Evolutionary conservation across 2,888 invertebrate species (phyloP), one percentile per base, ranked within the genome.

Genomic region (Leptothorax acervorum): DNA sequence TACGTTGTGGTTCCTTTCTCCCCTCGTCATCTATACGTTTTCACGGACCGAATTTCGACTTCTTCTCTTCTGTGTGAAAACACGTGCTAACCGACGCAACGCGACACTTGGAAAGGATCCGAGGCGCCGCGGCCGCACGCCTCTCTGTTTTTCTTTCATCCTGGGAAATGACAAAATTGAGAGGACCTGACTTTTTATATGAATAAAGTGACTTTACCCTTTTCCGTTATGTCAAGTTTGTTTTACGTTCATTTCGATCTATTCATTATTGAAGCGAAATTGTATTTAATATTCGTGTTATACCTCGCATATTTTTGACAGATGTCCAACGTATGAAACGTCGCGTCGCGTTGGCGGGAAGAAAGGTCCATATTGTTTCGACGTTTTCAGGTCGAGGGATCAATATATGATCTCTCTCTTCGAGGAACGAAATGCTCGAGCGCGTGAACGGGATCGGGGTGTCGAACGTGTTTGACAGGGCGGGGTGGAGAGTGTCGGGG

Each of bases 391-490:
- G 84, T 82, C 74, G 55, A 42, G 45, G 84, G 86, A 88, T 88
- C 84, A 76, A 85, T 85, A 63, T n/a, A 68, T 51, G 88, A 85
- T 86, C 62, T 86, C 79, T 81, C 57, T 86, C 63, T 83, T 71
- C 60, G 83, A 78, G 60, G 31, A 73, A 51, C 75, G 83, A 79
- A 74, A 84, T 76, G 73, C 85, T 82, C 42, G 53, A 73, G 74
- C 82, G 74, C 81, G 82, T 63, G 65, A 82, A 82, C 23, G 48
- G 79, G 83, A 68, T 71, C 62, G 75, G 82, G 86, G 90, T 86
- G 91, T 91, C 87, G 90, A 92, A 90, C 79, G 48, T 90, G 91
- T 92, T 92, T 92, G 92, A 89, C 92, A 92, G 86, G 88, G 87
- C 66, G 87, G 91, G 92, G 90, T 91, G 90, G 87, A 88, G 84